Conservation (phyloP, 2,113 vertebrate species). For the Numenius arquata region DNA sequence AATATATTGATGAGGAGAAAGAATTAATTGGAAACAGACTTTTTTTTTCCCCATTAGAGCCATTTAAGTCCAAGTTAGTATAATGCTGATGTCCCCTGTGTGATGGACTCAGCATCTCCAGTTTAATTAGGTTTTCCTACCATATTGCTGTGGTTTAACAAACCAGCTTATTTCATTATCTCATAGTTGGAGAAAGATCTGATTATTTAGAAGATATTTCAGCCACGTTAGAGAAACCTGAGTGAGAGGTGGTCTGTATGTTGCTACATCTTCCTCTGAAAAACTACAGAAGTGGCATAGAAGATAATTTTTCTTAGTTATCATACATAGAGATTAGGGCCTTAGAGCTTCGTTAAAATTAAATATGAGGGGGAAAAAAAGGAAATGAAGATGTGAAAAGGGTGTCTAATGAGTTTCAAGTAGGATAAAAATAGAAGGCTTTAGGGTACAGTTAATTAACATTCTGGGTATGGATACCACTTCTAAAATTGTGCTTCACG, state of each 20-base stretch:
- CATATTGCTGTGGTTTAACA: neutral
- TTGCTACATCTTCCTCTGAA: neutral
- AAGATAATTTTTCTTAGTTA: neutral
- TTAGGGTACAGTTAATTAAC: neutral
- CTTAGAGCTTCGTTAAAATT: neutral
- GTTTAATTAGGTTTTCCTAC: neutral
- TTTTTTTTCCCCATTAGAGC: neutral
- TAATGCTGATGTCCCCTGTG: neutral
- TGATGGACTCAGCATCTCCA: neutral
- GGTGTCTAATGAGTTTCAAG: neutral
- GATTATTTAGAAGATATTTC: neutral
- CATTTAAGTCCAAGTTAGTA: neutral
- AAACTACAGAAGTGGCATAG: neutral
- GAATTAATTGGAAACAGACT: neutral
- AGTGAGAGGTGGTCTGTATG: neutral
- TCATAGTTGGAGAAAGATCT: neutral
- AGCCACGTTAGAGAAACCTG: neutral
- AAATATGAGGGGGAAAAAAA: neutral
- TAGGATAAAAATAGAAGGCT: neutral
- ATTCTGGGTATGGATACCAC: neutral
- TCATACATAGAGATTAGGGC: neutral
- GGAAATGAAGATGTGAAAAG: neutral
- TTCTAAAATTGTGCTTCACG: neutral
- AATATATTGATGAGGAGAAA: neutral
- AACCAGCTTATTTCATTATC: neutral